Percentiles rank a stretch among this genome's conserved stretches.
phyloP scores from a whole-genome alignment of 2,113 vertebrate species.

The Pristiophorus japonicus region DNA sequence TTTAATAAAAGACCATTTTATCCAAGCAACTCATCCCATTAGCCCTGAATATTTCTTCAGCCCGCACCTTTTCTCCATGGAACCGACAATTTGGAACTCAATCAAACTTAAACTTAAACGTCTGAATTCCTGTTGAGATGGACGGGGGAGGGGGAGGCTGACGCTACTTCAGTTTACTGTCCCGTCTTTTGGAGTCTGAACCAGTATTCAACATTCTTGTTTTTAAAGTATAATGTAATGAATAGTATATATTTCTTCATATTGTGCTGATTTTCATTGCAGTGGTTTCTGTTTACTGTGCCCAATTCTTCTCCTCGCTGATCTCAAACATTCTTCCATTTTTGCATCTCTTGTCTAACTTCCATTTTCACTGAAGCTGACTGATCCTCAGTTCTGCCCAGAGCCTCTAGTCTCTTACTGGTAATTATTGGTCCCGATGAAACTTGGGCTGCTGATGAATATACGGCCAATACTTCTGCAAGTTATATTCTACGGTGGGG shows the following conservation, averaged over 20 bases:
- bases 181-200: background rate
- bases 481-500: too few species aligned
- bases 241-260: background rate
- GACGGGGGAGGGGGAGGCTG: background rate
- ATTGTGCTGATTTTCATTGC: background rate
- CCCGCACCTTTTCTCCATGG: background rate
- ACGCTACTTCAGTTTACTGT: background rate
- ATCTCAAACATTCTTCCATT: background rate
- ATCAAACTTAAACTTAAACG: background rate
- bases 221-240: background rate
- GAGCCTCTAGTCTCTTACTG: too few species aligned
- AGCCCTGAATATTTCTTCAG: background rate
- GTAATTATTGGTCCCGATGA: background rate
- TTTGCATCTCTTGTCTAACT: background rate
- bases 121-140: background rate
- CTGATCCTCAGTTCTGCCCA: background rate
- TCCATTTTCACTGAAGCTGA: too few species aligned
- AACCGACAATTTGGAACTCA: background rate
- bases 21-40: background rate
- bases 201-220: background rate
- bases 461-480: background rate
- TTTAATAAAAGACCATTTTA: background rate
- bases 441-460: background rate
- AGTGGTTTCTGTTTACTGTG: background rate
- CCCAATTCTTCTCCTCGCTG: too few species aligned